Evolutionary conservation across 2,888 invertebrate genomes (phyloP), one percentile per base, ranked within the genome.

Genomic region (Julus scanicus): DNA sequence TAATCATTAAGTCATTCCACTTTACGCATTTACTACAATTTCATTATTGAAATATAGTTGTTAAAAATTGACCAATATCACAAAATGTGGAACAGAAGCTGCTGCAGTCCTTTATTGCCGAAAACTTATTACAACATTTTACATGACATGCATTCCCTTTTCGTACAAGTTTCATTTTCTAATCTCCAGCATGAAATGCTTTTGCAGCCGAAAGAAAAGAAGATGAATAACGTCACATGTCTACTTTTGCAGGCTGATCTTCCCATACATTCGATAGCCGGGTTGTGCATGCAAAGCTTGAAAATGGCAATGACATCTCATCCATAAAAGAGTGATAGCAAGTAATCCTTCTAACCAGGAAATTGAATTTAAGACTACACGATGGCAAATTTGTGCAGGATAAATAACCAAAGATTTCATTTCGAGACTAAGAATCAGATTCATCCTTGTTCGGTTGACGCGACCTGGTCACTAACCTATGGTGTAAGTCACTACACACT

Each of bases 191-290:
- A 63, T 53, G 63, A 63, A 63, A 63, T n/a, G 63, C 63, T 63
- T 63, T 63, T 17, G 63, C 63, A 63, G 5, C n/a, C n/a, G n/a
- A 63, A 63, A 5, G 63, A 63, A 63, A 63, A 63, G 63, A 63
- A n/a, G 63, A 63, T 63, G 63, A 63, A 63, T 63, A 63, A 63
- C 17, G 63, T 63, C 63, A n/a, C 63, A 63, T 63, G 63, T 63
- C 63, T 63, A n/a, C 5, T 63, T 63, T 17, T 53, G 53, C 63
- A 63, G 63, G n/a, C 63, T 63, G 13, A 63, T 63, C 63, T n/a
- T 63, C 6, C 63, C 63, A 63, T 63, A n/a, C 63, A n/a, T 63
- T n/a, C 17, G 63, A 63, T 63, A 63, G 63, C n/a, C n/a, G 17
- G 63, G n/a, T n/a, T 17, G 63, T 6, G 2, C n/a, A 6, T 6